Conservation (phyloP, 2,888 invertebrate species). For the Dione juno region DNA sequence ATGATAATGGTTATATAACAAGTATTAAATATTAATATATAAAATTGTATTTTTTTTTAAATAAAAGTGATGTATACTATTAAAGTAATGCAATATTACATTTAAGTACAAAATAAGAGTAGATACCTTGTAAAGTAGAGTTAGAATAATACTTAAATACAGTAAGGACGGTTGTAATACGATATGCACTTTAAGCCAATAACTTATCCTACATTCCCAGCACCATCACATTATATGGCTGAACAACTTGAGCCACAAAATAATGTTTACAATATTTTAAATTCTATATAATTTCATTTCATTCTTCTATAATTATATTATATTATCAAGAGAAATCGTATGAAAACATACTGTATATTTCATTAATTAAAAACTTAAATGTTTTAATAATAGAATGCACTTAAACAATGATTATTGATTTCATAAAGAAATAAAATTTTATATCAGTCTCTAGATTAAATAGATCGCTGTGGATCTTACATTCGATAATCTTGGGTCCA, state of each 20-base stretch:
- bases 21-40: background rate
- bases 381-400: conserved; percentile 8
- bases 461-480: conserved; percentile 1
- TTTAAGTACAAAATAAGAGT: conserved; percentile 19
- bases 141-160: conserved; percentile 21
- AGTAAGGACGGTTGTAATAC: conserved; percentile 31
- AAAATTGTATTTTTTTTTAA: background rate
- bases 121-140: conserved; percentile 7
- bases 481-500: background rate
- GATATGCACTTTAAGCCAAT: conserved; percentile 33
- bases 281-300: conserved; percentile 3
- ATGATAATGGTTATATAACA: too few species aligned
- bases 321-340: conserved; percentile 8
- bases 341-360: conserved; percentile 12
- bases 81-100: conserved; percentile 10
- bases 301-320: conserved; percentile 5
- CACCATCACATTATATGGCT: conserved; percentile 27
- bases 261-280: conserved; percentile 15
- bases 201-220: conserved; percentile 27
- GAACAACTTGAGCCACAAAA: conserved; percentile 22
- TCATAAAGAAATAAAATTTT: conserved; percentile 5
- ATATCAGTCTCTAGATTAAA: conserved; percentile 13
- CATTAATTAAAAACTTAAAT: conserved; percentile 1
- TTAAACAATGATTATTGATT: background rate
- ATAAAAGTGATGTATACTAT: conserved; percentile 5